phyloP scores from a whole-genome alignment of 2,888 invertebrate genomes.

The Gymnocheta viridis region DNA sequence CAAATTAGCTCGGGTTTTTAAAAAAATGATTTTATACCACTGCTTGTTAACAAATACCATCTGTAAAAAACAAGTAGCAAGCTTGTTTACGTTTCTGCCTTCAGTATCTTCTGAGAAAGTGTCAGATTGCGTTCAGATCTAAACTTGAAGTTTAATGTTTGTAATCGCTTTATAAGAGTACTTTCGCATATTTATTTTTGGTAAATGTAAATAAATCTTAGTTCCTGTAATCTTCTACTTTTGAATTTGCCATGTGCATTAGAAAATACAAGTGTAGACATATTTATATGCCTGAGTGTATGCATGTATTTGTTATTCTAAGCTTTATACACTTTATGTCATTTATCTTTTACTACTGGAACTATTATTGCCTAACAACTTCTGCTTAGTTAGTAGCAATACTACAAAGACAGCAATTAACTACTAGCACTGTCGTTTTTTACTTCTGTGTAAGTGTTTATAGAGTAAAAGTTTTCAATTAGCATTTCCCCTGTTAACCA shows the following conservation, averaged over 20 bases:
- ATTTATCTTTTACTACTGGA: constrained; percentile 1
- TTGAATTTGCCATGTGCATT: background rate
- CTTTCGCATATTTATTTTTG: too few relatives aligned
- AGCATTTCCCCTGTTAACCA: constrained; percentile 47
- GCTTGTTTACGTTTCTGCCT: too few relatives aligned
- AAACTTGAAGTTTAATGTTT: too few relatives aligned
- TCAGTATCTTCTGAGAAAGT: too few relatives aligned
- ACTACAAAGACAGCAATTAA: background rate
- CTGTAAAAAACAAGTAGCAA: too few relatives aligned
- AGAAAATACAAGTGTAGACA: background rate
- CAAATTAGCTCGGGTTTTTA: too few relatives aligned
- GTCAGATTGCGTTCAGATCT: too few relatives aligned
- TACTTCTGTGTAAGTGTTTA: constrained; percentile 1
- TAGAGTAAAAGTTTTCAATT: constrained; percentile 42
- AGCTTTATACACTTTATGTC: constrained; percentile 10
- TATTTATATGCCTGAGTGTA: background rate
- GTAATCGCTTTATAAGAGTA: too few relatives aligned
- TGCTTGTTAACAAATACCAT: too few relatives aligned
- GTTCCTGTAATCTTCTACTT: background rate
- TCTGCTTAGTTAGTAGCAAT: background rate
- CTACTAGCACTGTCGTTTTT: background rate
- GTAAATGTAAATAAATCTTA: constrained; percentile 12
- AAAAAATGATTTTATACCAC: too few relatives aligned
- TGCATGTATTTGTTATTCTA: constrained; percentile 22
- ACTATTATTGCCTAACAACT: background rate